These are phyloP conservation scores for Odontomachus brunneus DNA, from an alignment of 1,140 invertebrate species.

Conservation along the genomic window DNA sequence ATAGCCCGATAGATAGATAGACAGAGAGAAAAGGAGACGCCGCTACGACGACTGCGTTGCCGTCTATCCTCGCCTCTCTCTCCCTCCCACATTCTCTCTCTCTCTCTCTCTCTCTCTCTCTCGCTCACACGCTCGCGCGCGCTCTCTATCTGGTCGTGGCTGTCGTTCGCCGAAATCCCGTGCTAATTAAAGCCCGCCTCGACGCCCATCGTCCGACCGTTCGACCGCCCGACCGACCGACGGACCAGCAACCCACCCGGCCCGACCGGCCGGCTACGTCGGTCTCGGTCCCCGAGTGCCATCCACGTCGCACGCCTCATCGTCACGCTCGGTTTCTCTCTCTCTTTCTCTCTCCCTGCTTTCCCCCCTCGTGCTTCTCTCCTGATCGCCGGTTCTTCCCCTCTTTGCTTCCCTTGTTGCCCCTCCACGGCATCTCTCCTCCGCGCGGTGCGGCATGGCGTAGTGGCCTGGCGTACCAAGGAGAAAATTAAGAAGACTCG, in stretches of 20 bases:
- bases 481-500: constrained; percentile 70
- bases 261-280: not conserved
- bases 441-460: constrained; percentile 40
- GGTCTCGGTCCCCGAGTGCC: constrained; percentile 42
- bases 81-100: not conserved
- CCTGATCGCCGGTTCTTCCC: constrained; percentile 23
- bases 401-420: too few relatives aligned
- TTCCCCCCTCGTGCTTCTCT: constrained; percentile 18
- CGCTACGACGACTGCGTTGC: constrained; percentile 29
- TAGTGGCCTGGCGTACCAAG: constrained; percentile 37
- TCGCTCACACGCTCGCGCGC: not conserved
- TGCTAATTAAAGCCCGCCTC: constrained; percentile 79
- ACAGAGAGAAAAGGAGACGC: too few relatives aligned
- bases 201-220: constrained; percentile 75
- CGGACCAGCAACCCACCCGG: not conserved
- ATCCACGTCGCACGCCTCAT: constrained; percentile 1
- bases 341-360: too few relatives aligned
- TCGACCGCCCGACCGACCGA: constrained; percentile 61
- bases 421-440: not conserved
- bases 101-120: too few relatives aligned
- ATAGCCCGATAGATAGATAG: too few relatives aligned
- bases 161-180: constrained; percentile 78
- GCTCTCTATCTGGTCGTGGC: constrained; percentile 65
- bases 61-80: too few relatives aligned
- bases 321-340: too few relatives aligned